Percentiles rank a stretch among this genome's conserved stretches.
Evolutionary conservation across 2,888 invertebrate species (phyloP).

Genomic region (Anticlea derivata): DNA sequence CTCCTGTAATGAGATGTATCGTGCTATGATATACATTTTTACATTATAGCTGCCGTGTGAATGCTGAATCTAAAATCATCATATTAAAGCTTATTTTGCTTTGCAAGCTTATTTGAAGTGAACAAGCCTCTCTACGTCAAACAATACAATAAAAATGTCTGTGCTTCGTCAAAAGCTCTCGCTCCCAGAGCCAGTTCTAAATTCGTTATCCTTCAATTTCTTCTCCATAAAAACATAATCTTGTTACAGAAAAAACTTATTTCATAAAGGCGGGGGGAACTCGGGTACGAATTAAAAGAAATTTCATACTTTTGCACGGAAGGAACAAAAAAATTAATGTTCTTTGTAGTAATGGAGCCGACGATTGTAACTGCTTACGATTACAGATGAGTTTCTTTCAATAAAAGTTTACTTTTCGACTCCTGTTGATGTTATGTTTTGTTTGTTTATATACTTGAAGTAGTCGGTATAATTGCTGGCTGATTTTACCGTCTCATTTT

Average conservation of each 20-base stretch:
- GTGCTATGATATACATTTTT: too few relatives aligned
- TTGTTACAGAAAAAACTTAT: conserved; percentile 79
- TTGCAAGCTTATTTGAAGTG: conserved; percentile 19
- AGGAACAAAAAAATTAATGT: conserved; percentile 56
- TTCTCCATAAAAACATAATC: conserved; percentile 76
- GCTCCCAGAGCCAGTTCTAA: conserved; percentile 45
- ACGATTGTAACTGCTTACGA: conserved; percentile 58
- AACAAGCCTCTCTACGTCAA: conserved; percentile 32
- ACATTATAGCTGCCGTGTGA: too few relatives aligned
- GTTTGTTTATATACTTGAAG: neutral
- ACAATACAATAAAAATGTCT: conserved; percentile 34
- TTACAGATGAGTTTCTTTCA: conserved; percentile 19
- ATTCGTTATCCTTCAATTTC: conserved; percentile 78
- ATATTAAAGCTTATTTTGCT: neutral
- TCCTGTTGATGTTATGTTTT: conserved; percentile 1
- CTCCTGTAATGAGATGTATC: too few relatives aligned
- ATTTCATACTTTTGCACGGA: conserved; percentile 39
- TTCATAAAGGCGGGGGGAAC: conserved; percentile 61
- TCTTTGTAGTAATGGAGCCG: conserved; percentile 62
- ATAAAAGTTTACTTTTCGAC: conserved; percentile 41
- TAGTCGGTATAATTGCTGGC: too few relatives aligned
- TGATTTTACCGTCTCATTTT: too few relatives aligned
- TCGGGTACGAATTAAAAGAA: conserved; percentile 68
- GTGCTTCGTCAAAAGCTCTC: conserved; percentile 27
- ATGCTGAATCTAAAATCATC: conserved; percentile 12